Base-by-base conservation (phyloP, 2,113 vertebrate species). In the Albula glossodonta region DNA sequence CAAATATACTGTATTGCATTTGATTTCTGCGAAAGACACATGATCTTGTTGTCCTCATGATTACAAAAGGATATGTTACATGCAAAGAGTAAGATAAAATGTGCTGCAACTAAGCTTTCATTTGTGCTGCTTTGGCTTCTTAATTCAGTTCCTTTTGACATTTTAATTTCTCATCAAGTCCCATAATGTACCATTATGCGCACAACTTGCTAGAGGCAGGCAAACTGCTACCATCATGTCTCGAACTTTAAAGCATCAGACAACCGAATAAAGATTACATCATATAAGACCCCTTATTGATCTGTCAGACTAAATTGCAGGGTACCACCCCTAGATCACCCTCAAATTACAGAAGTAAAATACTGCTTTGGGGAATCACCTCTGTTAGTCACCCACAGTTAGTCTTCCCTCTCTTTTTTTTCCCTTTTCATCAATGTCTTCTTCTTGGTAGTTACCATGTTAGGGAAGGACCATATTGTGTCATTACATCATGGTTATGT, bases 281-380 rank as follows among this genome's bases (percentile, higher is more conserved):
- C 22, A 12, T 49, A 50, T 51, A 74, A 83, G 70, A 57, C 50
- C 63, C n/a, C 22, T 31, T 70, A 15, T 83, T 66, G 57, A 60
- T 79, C 80, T 84, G 89, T 79, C 85, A 85, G 49, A 79, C 31
- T 41, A 89, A 90, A 91, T 86, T 78, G 84, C 86, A 84, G 74
- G 81, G 70, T 87, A 51, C 53, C 80, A 13, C 66, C 56, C 6
- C n/a, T 50, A 79, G 63, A 88, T 57, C 56, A 88, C 70, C 31
- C 86, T 66, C 56, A 74, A 60, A 87, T 83, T 78, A 15, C 81
- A 82, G 85, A 87, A 80, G 77, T 84, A 83, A 84, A 66, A 86
- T 60, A 77, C 63, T 19, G 51, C 31, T 31, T 50, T 22, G 79
- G 57, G 57, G 77, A 80, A 85, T 80, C 51, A 56, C 51, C 51